Evolutionary conservation across 1,140 invertebrate species (phyloP), one percentile per base, ranked within the genome.

Genomic region (Drosophila nigromelanica): DNA sequence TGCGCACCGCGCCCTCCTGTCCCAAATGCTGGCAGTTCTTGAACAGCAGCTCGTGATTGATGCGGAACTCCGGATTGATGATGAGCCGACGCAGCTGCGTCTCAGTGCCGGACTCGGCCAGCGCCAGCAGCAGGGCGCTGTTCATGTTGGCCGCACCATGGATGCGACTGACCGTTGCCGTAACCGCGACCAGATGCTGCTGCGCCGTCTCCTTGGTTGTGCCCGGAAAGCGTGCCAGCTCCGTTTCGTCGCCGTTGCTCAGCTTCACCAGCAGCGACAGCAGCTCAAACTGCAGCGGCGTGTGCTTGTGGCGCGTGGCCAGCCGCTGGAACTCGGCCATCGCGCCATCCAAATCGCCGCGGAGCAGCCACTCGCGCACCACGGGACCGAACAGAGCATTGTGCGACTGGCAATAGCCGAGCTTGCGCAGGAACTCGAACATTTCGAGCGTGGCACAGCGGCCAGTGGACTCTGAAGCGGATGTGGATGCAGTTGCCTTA

Each of bases 281-380:
- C 4, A 94, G 24, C 80, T 94, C 93, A n/a, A 93, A 90, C 72
- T 92, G 92, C 18, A 93, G 69, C 2, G 94, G 94, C 0, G 92
- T 92, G 40, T 90, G 90, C 30, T 91, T 91, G 64, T 93, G 91
- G 2, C 89, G 72, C 14, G 74, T 48, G 0, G 81, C 86, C 43
- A 92, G 73, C 5, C 82, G 48, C 56, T 81, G 75, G 47, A 93
- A 94, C 15, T 79, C 79, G 7, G 76, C 27, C 5, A 94, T 83
- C 2, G 93, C 92, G 3, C 63, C 72, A 21, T 80, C 56, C 8
- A 94, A 24, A 68, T 94, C 76, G 1, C 91, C 81, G 51, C 77
- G 91, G 4, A 92, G 75, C 8, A 94, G 73, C 89, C 93, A 89
- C 39, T 89, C 80, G 12, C 90, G 68, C n/a, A 94, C 71, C 7